Conservation (phyloP, 2,888 invertebrate species). For the Gari tellinella region DNA sequence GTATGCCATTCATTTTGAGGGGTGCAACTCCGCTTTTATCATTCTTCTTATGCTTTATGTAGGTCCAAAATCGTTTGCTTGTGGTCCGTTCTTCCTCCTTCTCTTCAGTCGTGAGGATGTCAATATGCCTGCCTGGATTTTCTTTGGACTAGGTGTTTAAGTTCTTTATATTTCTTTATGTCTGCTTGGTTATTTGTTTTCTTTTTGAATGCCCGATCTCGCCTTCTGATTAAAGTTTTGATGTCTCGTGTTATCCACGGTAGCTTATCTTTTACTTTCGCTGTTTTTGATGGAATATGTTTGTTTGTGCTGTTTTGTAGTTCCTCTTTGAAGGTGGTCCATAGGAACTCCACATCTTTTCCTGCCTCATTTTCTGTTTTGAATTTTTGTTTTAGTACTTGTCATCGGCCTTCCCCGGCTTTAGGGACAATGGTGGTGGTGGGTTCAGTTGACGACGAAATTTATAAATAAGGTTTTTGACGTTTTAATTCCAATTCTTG, state of each 20-base stretch:
- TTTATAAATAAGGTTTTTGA: no score
- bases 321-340: no score
- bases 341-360: not conserved
- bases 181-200: not conserved
- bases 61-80: conserved; percentile 12
- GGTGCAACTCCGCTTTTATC: not conserved
- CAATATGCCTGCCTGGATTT: not conserved
- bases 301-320: no score
- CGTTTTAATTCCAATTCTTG: no score
- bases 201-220: no score
- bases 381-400: not conserved
- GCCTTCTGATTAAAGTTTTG: no score
- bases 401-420: no score
- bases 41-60: not conserved
- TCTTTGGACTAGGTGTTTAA: not conserved
- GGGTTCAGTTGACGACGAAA: no score
- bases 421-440: no score
- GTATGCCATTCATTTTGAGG: not conserved
- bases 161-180: not conserved
- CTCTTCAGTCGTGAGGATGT: not conserved
- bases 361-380: not conserved
- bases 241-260: no score
- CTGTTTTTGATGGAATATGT: no score
- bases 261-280: no score
- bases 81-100: not conserved